Percentiles rank a stretch among this genome's conserved stretches.
These are phyloP conservation scores for Shinisaurus crocodilurus DNA, from an alignment of 2,113 vertebrate species.

Conservation along the genomic window DNA sequence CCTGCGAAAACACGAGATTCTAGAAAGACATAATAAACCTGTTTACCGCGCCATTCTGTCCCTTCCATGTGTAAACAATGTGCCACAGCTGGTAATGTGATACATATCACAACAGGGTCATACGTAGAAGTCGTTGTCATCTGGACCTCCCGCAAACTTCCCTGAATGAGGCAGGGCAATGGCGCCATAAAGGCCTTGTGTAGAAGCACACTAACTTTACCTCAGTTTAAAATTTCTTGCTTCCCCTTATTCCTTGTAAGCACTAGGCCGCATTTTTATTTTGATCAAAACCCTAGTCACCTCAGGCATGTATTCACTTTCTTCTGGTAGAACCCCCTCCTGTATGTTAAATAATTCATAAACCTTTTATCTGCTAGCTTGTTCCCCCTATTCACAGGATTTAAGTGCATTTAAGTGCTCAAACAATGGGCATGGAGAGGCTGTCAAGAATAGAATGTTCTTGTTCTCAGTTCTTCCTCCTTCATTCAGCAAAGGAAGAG, in stretches of 20 bases:
- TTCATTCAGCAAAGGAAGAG: neutral
- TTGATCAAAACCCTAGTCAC: neutral
- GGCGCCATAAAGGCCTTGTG: too few relatives aligned
- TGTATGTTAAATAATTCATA: constrained; percentile 15
- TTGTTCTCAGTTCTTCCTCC: neutral
- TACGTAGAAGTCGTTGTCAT: too few relatives aligned
- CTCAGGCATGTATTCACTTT: neutral
- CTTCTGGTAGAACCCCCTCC: constrained; percentile 34
- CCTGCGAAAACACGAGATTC: too few relatives aligned
- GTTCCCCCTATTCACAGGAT: neutral
- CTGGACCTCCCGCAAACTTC: too few relatives aligned
- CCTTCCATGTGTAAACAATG: too few relatives aligned
- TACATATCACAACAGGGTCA: too few relatives aligned
- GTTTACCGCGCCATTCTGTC: too few relatives aligned
- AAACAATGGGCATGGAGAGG: neutral
- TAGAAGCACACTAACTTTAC: neutral
- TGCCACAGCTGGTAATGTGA: too few relatives aligned
- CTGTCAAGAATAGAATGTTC: constrained; percentile 34
- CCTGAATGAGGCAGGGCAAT: too few relatives aligned
- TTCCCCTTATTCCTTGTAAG: neutral
- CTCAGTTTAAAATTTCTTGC: constrained; percentile 22
- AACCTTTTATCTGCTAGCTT: constrained; percentile 31
- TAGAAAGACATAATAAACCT: too few relatives aligned
- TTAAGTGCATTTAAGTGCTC: constrained; percentile 17
- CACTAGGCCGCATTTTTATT: neutral